Percentiles rank a stretch among this genome's conserved stretches.
phyloP scores from a whole-genome alignment of 2,888 invertebrate genomes.

The Cantharis flavilabris region DNA sequence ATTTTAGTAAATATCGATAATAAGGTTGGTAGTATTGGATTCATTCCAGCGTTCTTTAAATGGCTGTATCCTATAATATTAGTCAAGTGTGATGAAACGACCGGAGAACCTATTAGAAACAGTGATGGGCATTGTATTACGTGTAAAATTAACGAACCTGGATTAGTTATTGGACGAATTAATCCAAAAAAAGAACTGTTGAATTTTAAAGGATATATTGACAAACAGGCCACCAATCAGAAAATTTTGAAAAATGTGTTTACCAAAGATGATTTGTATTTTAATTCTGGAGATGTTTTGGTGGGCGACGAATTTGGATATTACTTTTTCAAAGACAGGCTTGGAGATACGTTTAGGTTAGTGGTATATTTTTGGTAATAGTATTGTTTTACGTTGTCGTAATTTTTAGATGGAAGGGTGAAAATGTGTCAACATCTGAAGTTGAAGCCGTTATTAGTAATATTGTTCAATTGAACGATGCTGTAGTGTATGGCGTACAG shows the following conservation, averaged over 20 bases:
- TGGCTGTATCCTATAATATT: conserved; percentile 69
- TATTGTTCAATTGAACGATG: conserved; percentile 69
- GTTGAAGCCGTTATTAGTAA: conserved; percentile 89
- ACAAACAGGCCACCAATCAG: conserved; percentile 68
- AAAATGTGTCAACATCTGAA: conserved; percentile 96
- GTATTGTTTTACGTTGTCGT: background rate
- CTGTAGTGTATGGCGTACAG: conserved; percentile 90
- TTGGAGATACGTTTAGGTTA: conserved; percentile 77
- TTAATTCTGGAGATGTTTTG: conserved; percentile 89
- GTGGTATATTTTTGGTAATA: background rate
- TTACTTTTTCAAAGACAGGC: conserved; percentile 90
- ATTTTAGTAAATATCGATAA: conserved; percentile 87
- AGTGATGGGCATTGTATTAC: conserved; percentile 73
- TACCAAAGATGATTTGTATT: conserved; percentile 83
- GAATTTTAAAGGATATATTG: conserved; percentile 73
- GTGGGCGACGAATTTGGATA: conserved; percentile 92
- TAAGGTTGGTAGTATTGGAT: conserved; percentile 89
- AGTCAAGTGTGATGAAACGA: conserved; percentile 67
- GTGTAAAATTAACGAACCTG: conserved; percentile 83
- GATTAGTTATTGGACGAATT: conserved; percentile 80
- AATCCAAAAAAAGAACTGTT: conserved; percentile 58
- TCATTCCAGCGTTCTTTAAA: conserved; percentile 70
- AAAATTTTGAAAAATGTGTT: conserved; percentile 76
- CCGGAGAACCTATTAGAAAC: conserved; percentile 75
- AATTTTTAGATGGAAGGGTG: conserved; percentile 79